Evolutionary conservation across 2,113 vertebrate species (phyloP).

Genomic region (Mustelus asterias): DNA sequence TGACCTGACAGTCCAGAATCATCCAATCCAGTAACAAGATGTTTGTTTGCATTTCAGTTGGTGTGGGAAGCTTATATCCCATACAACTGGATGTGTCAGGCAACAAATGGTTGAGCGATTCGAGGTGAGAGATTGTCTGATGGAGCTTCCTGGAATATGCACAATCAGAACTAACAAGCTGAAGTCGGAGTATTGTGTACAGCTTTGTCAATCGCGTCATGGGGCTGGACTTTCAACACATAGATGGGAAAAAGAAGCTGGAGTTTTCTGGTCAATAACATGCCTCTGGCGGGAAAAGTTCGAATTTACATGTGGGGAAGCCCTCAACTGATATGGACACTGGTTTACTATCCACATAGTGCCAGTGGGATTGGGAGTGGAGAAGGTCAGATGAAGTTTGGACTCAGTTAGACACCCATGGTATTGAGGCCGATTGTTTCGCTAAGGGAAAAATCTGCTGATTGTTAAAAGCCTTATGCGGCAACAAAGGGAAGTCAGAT

Average conservation of each 20-base stretch:
- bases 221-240: neutral
- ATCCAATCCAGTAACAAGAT: neutral
- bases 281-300: neutral
- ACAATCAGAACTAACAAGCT: neutral
- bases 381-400: too few relatives aligned
- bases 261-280: too few relatives aligned
- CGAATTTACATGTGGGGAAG: neutral
- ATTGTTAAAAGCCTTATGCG: too few relatives aligned
- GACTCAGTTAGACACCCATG: too few relatives aligned
- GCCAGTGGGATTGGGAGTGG: neutral
- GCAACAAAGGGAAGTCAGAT: too few relatives aligned
- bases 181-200: neutral
- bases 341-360: neutral
- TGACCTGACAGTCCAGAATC: neutral
- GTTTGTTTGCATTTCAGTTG: neutral
- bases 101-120: neutral
- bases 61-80: neutral
- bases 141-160: neutral
- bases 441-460: too few relatives aligned
- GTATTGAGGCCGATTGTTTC: too few relatives aligned
- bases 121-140: neutral
- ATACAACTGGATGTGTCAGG: neutral
- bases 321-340: neutral
- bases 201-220: neutral
- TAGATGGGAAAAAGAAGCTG: too few relatives aligned